Evolutionary conservation across 2,113 vertebrate genomes (phyloP).

Genomic region (Equus przewalskii): DNA sequence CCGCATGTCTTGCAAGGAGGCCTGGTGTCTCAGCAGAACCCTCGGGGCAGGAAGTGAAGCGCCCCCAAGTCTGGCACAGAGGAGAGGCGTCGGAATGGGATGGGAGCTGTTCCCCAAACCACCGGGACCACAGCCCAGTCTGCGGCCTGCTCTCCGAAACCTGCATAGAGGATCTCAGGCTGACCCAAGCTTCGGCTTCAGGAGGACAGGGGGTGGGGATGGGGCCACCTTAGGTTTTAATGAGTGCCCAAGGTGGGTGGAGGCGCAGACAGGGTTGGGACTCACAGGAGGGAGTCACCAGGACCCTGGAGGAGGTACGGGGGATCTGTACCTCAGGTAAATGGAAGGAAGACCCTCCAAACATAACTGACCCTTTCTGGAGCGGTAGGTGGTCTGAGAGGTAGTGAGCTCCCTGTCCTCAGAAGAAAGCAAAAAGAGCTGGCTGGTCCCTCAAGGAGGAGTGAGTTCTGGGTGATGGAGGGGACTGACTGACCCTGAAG

Average conservation of each 20-base stretch:
- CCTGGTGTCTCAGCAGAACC: not conserved
- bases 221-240: not conserved
- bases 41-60: not conserved
- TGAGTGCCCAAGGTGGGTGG: not conserved
- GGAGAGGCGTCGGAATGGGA: accelerated
- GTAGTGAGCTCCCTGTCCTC: not conserved
- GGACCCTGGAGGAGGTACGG: not conserved
- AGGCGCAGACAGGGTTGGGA: not conserved
- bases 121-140: not conserved
- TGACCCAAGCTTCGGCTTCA: accelerated
- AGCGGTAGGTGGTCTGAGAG: not conserved
- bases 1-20: not conserved
- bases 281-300: not conserved
- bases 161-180: too few species aligned
- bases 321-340: not conserved
- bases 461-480: not conserved
- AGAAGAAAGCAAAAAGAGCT: not conserved
- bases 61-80: not conserved
- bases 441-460: not conserved
- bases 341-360: not conserved
- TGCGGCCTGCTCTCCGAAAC: not conserved
- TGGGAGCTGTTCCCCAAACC: not conserved
- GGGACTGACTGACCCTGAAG: not conserved
- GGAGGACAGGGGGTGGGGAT: not conserved
- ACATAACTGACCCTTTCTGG: not conserved